Conservation (phyloP, 2,888 invertebrate genomes). For the Leucophenga maculata region DNA sequence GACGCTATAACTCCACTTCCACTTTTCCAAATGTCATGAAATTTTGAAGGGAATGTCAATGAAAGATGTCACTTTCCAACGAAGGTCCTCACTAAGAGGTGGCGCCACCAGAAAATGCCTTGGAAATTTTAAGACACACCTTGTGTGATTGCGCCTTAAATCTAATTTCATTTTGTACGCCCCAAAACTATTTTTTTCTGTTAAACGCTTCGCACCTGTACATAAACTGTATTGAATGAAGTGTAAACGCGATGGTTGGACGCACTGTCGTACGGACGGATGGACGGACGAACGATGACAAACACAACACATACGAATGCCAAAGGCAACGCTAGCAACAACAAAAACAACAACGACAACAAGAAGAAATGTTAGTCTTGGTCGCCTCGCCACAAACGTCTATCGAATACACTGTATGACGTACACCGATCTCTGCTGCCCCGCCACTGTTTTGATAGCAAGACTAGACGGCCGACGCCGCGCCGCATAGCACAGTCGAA, state of each 20-base stretch:
- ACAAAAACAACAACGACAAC: conserved; percentile 5
- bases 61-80: no score
- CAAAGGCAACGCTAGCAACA: conserved; percentile 1
- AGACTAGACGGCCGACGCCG: background rate
- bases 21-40: no score
- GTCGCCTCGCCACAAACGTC: background rate
- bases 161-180: no score
- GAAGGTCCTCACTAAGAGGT: no score
- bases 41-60: no score
- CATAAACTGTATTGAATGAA: conserved; percentile 17
- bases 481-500: conserved; percentile 43
- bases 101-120: no score
- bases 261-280: no score
- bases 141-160: no score
- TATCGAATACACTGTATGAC: background rate
- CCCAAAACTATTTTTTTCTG: no score
- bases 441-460: background rate
- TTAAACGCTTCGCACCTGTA: background rate
- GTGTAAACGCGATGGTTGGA: conserved; percentile 7
- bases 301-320: conserved; percentile 10
- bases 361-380: background rate
- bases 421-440: background rate
- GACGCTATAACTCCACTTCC: no score
- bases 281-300: conserved; percentile 2
- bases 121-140: no score